These are phyloP conservation scores for Artibeus lituratus DNA, from an alignment of 2,797 vertebrate genomes.

Conservation along the genomic window DNA sequence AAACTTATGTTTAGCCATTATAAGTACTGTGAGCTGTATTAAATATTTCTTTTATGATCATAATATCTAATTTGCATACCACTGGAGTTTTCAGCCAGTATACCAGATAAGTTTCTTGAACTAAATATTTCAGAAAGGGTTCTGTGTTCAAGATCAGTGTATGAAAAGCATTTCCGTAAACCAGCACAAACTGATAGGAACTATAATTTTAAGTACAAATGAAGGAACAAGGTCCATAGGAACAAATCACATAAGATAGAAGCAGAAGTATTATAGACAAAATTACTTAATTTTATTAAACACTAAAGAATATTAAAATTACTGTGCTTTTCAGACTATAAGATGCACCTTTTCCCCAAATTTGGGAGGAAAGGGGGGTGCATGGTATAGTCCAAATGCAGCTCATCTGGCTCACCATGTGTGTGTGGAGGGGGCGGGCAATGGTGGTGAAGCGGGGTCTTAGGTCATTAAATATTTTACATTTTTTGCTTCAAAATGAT, in stretches of 20 bases:
- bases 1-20: neutral
- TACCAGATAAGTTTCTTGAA: neutral
- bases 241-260: neutral
- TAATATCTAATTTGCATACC: neutral
- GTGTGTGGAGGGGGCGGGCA: no score
- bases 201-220: neutral
- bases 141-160: neutral
- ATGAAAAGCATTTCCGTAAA: neutral
- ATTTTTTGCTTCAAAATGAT: no score
- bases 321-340: no score
- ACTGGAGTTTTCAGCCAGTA: neutral
- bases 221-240: neutral
- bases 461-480: no score
- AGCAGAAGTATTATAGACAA: neutral
- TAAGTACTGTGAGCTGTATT: no score
- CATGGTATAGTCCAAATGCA: no score
- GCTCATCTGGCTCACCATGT: no score
- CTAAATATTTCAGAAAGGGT: neutral
- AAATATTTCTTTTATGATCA: neutral
- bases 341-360: no score
- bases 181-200: neutral
- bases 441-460: no score
- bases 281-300: neutral
- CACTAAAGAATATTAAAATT: neutral
- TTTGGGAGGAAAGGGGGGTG: no score